Evolutionary conservation across 2,113 vertebrate genomes (phyloP), one percentile per base, ranked within the genome.

Genomic region (Stegostoma tigrinum): DNA sequence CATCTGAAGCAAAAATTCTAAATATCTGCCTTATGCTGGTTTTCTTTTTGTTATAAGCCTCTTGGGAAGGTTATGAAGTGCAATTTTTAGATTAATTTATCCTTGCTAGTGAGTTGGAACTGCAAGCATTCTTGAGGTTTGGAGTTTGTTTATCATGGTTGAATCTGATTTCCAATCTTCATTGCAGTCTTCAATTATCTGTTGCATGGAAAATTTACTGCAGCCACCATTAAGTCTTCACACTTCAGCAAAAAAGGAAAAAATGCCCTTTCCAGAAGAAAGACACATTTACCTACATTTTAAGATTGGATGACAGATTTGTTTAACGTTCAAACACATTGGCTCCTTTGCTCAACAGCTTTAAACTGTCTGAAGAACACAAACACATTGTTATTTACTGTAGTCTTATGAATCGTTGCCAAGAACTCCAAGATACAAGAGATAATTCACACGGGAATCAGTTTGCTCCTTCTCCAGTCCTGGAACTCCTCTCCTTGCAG

Each of bases 291-390:
- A 96, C 55, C 95, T 95, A 95, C 0, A 96, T 95, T 68, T 96
- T 86, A 95, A 89, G 91, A 61, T 12, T 42, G 96, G 96, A 3
- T 96, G 97, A 97, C 75, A 96, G 87, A 95, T 96, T 96, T 96
- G 96, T 95, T 96, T 96, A 96, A 96, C 95, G 96, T 10, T 85
- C 0, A 0, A 96, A 96, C 96, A 96, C 66, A 94, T 95, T 95
- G 96, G 86, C 96, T 96, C 96, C 94, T 97, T 96, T 96, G 68
- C 96, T 97, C 96, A 96, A 38, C 1, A 96, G 96, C 96, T 97
- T 95, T 96, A 75, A 96, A 83, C 93, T 96, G 86, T 95, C 96
- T 0, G 0, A 96, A 93, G 96, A 96, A 96, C 52, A 96, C 83
- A 96, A 97, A 96, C 1, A 0, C 0, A 0, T 93, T 72, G 38